These are phyloP conservation scores for Notolepis coatsorum DNA, from an alignment of 2,797 vertebrate species.

Conservation along the genomic window DNA sequence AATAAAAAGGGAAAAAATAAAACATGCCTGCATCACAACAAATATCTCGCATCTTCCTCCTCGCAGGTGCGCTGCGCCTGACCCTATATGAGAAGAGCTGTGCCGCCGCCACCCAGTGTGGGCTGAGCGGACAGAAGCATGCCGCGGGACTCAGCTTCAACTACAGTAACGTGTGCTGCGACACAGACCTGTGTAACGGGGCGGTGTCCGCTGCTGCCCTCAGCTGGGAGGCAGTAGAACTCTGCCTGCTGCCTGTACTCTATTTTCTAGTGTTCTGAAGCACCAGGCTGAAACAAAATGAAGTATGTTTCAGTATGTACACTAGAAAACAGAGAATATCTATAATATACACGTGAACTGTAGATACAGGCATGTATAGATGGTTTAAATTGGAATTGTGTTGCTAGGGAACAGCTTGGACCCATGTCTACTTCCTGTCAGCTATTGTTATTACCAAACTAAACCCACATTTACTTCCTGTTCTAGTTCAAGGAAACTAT, in stretches of 20 bases:
- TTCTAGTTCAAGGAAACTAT: too few relatives aligned
- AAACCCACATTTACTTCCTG: too few relatives aligned
- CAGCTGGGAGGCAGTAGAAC: slow-evolving; percentile 34
- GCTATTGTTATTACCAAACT: too few relatives aligned
- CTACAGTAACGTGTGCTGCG: slow-evolving; percentile 82
- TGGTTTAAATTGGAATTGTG: too few relatives aligned
- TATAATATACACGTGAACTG: not conserved
- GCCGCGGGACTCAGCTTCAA: slow-evolving; percentile 77
- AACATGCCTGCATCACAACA: too few relatives aligned
- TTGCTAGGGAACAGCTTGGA: too few relatives aligned
- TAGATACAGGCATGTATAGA: not conserved
- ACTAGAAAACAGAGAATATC: not conserved
- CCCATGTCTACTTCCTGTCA: too few relatives aligned
- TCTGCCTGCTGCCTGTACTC: slow-evolving; percentile 57
- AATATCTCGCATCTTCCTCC: not conserved
- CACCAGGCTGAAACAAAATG: not conserved
- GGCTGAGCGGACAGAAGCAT: slow-evolving; percentile 69
- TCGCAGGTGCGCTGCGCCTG: slow-evolving; percentile 68
- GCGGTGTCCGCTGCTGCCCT: slow-evolving; percentile 23
- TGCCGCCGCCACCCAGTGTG: slow-evolving; percentile 73
- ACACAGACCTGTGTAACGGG: slow-evolving; percentile 83
- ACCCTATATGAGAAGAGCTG: slow-evolving; percentile 84
- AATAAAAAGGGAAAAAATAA: too few relatives aligned
- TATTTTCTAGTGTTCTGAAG: slow-evolving; percentile 58
- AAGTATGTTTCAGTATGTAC: not conserved